Evolutionary conservation across 2,113 vertebrate species (phyloP), one percentile per base, ranked within the genome.

Genomic region (Cyprinodon tularosa): DNA sequence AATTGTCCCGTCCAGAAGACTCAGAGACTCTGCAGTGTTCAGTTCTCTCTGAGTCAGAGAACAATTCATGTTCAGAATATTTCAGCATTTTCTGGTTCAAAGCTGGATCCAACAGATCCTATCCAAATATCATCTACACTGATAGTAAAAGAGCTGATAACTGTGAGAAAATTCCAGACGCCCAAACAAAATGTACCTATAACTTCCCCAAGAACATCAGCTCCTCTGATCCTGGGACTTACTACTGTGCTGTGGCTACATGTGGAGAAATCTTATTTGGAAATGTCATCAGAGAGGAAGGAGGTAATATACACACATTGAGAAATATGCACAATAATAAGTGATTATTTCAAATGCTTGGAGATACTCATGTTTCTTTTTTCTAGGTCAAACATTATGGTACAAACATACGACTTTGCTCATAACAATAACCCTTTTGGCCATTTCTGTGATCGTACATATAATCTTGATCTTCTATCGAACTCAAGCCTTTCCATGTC

Each of bases 171-270:
- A 29, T 29, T 29, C 29, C 29, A 29, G 29, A 29, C 1, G 29
- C 29, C 29, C 29, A 29, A 29, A 29, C 29, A 29, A 29, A 29
- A 29, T 29, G 29, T 29, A 29, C 29, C 29, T 29, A 29, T 29
- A 29, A 29, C 29, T 29, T 29, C 29, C 29, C 29, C 29, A 29
- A 29, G 29, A 29, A 29, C 29, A 29, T 29, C 29, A 29, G 53
- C 53, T 42, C 68, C 68, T 81, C 75, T 70, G 83, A 88, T 65
- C 39, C 22, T 72, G 77, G 71, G 40, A 81, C 42, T 57, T 83
- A 83, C 48, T 68, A 73, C 80, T 88, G 86, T 42, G 80, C 68
- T 50, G 39, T 84, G 40, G 67, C 72, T n/a, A 14, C 60, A 45
- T 83, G 80, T 76, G 83, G 72, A 4, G 20, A 66, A 63, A 76